phyloP scores from a whole-genome alignment of 2,797 vertebrate species.

The Dryobates pubescens region DNA sequence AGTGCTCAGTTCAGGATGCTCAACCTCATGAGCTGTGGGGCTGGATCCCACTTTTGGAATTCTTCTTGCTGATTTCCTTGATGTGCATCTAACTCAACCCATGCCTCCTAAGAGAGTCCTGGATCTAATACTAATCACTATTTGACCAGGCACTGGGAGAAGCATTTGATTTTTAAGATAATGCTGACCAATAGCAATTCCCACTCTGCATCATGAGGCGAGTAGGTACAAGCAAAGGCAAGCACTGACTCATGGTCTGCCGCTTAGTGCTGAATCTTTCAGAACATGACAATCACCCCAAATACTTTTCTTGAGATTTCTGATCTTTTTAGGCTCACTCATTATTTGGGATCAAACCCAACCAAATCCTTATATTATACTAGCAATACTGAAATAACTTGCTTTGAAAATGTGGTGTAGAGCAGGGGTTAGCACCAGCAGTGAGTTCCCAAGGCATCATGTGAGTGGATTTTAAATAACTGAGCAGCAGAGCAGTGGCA shows the following conservation, averaged over 20 bases:
- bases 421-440: neutral
- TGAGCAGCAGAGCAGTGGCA: neutral
- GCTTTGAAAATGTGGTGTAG: neutral
- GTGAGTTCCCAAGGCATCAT: neutral
- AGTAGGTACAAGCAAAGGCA: neutral
- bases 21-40: neutral
- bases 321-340: neutral
- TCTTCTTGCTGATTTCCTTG: neutral
- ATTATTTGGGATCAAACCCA: neutral
- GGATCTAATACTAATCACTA: neutral
- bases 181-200: neutral
- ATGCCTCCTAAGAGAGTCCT: neutral
- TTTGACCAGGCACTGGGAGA: neutral
- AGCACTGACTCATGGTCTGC: neutral
- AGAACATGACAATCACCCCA: neutral
- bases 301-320: neutral
- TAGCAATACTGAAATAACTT: neutral
- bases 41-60: neutral
- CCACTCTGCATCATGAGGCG: accelerated
- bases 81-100: neutral
- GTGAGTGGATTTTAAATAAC: neutral
- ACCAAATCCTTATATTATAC: neutral
- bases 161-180: neutral
- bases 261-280: neutral
- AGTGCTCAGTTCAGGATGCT: neutral